Base-by-base conservation (phyloP, 2,113 vertebrate genomes). In the Zeus faber region DNA sequence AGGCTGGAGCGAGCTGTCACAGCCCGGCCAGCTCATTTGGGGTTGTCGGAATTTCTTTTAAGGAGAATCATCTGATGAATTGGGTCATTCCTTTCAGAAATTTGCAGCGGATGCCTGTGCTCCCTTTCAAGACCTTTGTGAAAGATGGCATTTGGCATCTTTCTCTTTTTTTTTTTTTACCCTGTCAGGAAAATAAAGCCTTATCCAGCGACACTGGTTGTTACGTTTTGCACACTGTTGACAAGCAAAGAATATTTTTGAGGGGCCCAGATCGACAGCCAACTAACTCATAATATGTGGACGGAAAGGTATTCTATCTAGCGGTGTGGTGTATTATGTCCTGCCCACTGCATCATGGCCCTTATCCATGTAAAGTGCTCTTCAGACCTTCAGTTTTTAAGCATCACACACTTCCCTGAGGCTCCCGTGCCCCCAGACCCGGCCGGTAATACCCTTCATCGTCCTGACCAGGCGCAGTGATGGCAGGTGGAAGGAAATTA, bases 401-500 rank as follows among this genome's bases (percentile, higher is more conserved):
- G 22, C 22, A 57, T 61, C 74, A 62, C 62, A 70, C 20, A 39
- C 72, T 76, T 44, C 8, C 20, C 17, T 49, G 59, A 69, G 77
- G 47, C 74, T 23, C 1, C 24, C 49, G 7, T 54, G 58, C 62
- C 82, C 67, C 70, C 65, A 67, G 66, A 72, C 58, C 70, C 13
- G 4, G n/a, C 29, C 54, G 37, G 67, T 62, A 67, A 81, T 74
- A 74, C 77, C 77, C 74, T 86, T 83, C 80, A 80, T 85, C 70
- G 68, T 83, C 71, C 72, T 77, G 82, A 74, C 75, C 72, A 76
- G 64, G 70, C 70, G 10, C 46, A 67, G 62, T 66, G 52, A 40
- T 75, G 83, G 85, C 86, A 88, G 82, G 84, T 88, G 86, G 80
- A 66, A 65, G 65, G 72, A 85, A 85, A 90, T 88, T 86, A 85